Conservation (phyloP, 2,113 vertebrate genomes). For the Spheniscus mendiculus region DNA sequence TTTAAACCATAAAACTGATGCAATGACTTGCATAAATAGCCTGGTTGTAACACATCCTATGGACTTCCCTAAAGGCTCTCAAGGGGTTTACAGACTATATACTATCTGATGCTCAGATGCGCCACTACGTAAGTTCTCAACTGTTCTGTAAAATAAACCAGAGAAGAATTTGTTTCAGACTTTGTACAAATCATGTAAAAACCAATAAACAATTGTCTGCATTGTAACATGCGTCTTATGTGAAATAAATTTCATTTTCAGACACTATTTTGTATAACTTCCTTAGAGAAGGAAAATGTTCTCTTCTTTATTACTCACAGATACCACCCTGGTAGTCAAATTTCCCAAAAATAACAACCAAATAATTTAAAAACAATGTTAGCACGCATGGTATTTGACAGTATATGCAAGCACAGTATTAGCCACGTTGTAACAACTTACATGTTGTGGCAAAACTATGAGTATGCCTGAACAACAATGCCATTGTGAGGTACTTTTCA, state of each 20-base stretch:
- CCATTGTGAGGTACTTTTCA: rapidly evolving
- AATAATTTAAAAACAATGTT: background rate
- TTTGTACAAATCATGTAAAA: background rate
- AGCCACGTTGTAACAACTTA: background rate
- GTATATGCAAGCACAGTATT: background rate
- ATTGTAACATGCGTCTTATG: background rate
- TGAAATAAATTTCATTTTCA: background rate
- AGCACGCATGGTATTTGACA: rapidly evolving
- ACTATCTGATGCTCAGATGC: background rate
- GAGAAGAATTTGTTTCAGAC: background rate
- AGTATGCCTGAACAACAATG: background rate
- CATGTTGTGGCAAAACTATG: background rate
- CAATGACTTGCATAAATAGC: background rate
- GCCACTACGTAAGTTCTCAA: background rate
- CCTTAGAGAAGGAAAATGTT: background rate
- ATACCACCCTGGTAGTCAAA: background rate
- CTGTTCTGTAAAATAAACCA: background rate
- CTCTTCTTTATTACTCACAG: background rate
- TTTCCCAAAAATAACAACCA: background rate
- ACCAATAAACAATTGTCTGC: background rate
- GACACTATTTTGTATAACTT: background rate
- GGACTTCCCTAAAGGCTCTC: background rate
- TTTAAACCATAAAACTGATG: background rate
- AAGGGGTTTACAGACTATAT: background rate
- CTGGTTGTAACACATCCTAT: background rate